Evolutionary conservation across 2,113 vertebrate genomes (phyloP), one percentile per base, ranked within the genome.

Genomic region (Callospermophilus lateralis): DNA sequence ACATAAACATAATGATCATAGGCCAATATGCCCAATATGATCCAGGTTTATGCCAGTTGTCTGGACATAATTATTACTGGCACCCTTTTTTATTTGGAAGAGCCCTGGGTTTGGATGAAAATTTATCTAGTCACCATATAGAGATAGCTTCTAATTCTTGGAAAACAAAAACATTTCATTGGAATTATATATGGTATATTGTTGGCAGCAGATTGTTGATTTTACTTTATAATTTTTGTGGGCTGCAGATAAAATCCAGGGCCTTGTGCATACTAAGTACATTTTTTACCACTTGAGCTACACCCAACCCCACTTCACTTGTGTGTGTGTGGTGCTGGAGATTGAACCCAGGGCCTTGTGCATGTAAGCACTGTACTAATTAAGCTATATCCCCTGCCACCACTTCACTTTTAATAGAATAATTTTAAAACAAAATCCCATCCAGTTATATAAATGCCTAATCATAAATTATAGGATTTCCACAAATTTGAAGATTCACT

Each of bases 381-480:
- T 51, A 12, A 51, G 48, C 48, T 51, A 51, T 51, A 51, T 51
- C 48, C 48, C 48, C 12, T 13, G 48, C 48, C 68, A 42, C 8
- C 48, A 70, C 63, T 93, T 90, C 8, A 72, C 45, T 39, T 81
- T 84, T 68, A n/a, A 85, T 65, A 74, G 67, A 76, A 73, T 30
- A 80, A 96, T 30, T 87, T 6, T 61, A 93, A 80, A 67, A 53
- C 10, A 86, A 67, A 98, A 92, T 70, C 6, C 6, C 48, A 67
- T 53, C 95, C 16, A 63, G 53, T 79, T 63, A 81, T 80, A 45
- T 94, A 95, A 92, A 13, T 76, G 30, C 84, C n/a, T 80, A 45
- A 84, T 30, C 30, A 89, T 53, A 94, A 97, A 81, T 20, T 17
- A 65, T 6, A 78, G 39, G 72, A 83, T 92, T 93, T 68, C 87